A percentile compares a stretch with the other conserved stretches of the same genome.
Conservation (phyloP, 1,140 invertebrate genomes). For the Calosoma granatense region DNA sequence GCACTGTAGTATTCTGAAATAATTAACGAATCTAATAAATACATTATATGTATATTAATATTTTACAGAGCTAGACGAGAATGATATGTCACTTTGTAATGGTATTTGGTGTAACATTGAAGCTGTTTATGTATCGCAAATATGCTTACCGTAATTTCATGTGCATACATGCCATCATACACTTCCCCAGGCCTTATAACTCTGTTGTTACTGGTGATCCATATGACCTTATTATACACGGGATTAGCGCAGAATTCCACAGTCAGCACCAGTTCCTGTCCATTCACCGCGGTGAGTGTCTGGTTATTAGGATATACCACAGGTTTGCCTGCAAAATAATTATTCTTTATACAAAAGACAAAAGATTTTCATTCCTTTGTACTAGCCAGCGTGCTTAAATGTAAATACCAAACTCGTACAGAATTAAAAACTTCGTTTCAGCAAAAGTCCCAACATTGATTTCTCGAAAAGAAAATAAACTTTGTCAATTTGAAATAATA, state of each 20-base stretch:
- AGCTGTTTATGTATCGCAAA: not conserved
- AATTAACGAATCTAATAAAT: slow-evolving; percentile 19
- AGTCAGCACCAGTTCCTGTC: slow-evolving; percentile 39
- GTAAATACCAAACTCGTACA: no score
- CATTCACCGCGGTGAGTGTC: slow-evolving; percentile 41
- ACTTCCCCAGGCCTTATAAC: slow-evolving; percentile 30
- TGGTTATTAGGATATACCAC: slow-evolving; percentile 38
- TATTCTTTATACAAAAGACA: no score
- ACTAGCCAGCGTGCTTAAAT: no score
- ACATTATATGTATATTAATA: not conserved
- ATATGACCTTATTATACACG: slow-evolving; percentile 29
- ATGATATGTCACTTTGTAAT: not conserved
- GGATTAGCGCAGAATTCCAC: slow-evolving; percentile 47
- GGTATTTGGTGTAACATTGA: not conserved
- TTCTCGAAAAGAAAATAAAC: no score
- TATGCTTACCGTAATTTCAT: slow-evolving; percentile 31
- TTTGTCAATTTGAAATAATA: no score
- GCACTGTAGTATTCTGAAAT: slow-evolving; percentile 36
- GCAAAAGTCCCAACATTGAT: no score
- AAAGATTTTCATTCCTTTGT: no score
- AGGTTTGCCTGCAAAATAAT: slow-evolving; percentile 36
- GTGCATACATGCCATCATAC: slow-evolving; percentile 28
- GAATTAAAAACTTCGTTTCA: no score
- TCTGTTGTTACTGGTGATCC: slow-evolving; percentile 30
- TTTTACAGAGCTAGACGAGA: not conserved